Evolutionary conservation across 2,888 invertebrate species (phyloP).

Genomic region (Agonopterix alstromeriana): DNA sequence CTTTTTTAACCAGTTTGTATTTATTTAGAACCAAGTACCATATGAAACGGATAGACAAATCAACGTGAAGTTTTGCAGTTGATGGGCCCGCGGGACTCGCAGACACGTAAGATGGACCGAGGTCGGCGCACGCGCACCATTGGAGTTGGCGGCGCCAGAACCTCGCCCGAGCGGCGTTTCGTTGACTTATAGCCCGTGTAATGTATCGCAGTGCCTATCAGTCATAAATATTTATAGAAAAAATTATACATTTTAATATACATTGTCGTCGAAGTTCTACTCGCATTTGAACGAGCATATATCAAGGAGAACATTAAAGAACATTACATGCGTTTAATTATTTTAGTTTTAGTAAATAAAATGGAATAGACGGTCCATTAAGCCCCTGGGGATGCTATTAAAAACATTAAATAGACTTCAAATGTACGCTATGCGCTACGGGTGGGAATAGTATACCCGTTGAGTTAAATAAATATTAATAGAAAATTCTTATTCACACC

Average conservation of each 20-base stretch:
- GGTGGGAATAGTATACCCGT: slow-evolving; percentile 36
- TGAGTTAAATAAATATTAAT: slow-evolving; percentile 2
- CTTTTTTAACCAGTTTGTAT: too few relatives aligned
- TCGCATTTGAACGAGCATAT: slow-evolving; percentile 49
- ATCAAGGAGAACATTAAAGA: slow-evolving; percentile 49
- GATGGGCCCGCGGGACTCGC: too few relatives aligned
- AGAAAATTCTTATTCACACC: slow-evolving; percentile 8
- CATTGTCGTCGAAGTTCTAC: slow-evolving; percentile 39
- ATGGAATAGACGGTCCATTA: slow-evolving; percentile 49
- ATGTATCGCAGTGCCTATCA: slow-evolving; percentile 69
- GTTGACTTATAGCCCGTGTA: slow-evolving; percentile 70
- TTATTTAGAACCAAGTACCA: too few relatives aligned
- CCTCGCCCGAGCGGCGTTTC: slow-evolving; percentile 47
- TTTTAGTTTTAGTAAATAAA: slow-evolving; percentile 54
- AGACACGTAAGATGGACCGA: slow-evolving; percentile 4
- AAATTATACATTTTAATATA: slow-evolving; percentile 53
- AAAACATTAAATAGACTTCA: slow-evolving; percentile 19
- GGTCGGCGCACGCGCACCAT: slow-evolving; percentile 20
- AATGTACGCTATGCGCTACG: slow-evolving; percentile 35
- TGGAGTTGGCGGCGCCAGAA: slow-evolving; percentile 32
- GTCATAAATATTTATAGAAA: slow-evolving; percentile 74
- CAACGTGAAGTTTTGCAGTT: too few relatives aligned
- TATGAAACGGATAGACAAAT: too few relatives aligned
- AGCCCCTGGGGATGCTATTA: slow-evolving; percentile 51
- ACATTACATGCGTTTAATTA: slow-evolving; percentile 55